Percentiles rank a stretch among this genome's conserved stretches.
These are phyloP conservation scores for Drosophila orosa DNA, from an alignment of 1,140 invertebrate genomes.

Conservation along the genomic window DNA sequence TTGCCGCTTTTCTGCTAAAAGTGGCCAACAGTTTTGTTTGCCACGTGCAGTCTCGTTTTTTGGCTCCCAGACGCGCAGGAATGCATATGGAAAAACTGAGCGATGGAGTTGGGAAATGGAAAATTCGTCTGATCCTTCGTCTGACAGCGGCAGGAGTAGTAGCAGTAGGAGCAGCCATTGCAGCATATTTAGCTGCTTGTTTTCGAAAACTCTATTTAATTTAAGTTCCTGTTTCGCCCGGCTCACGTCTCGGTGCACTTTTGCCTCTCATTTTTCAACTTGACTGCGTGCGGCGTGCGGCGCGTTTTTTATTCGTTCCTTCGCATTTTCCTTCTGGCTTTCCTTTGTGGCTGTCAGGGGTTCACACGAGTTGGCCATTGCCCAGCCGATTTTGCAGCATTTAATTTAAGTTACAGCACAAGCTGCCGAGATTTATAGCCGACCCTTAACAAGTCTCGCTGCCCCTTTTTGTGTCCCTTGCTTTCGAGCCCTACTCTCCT, in stretches of 20 bases:
- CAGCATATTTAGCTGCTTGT: slow-evolving; percentile 74
- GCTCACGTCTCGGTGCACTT: slow-evolving; percentile 62
- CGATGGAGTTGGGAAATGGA: slow-evolving; percentile 13
- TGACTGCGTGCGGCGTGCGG: slow-evolving; percentile 41
- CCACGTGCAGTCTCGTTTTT: slow-evolving; percentile 66
- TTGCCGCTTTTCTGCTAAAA: slow-evolving; percentile 69
- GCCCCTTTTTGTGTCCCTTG: slow-evolving; percentile 35
- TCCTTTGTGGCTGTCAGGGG: slow-evolving; percentile 33
- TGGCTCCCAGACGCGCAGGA: slow-evolving; percentile 32
- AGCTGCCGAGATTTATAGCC: slow-evolving; percentile 79
- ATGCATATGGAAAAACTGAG: slow-evolving; percentile 54
- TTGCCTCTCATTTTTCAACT: slow-evolving; percentile 72
- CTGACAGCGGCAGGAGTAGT: slow-evolving; percentile 1
- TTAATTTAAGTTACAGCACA: slow-evolving; percentile 82
- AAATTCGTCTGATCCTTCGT: slow-evolving; percentile 20
- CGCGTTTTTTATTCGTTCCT: slow-evolving; percentile 33
- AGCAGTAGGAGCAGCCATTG: slow-evolving; percentile 34
- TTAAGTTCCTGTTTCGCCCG: slow-evolving; percentile 34
- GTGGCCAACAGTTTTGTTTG: slow-evolving; percentile 72
- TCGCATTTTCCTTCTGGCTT: slow-evolving; percentile 22
- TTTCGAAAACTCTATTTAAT: slow-evolving; percentile 81
- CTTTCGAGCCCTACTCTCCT: slow-evolving; percentile 3
- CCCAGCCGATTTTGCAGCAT: slow-evolving; percentile 78
- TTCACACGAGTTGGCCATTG: slow-evolving; percentile 41
- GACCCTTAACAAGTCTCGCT: slow-evolving; percentile 77